Evolutionary conservation across 2,888 invertebrate genomes (phyloP).

Genomic region (Deilephila porcellus): DNA sequence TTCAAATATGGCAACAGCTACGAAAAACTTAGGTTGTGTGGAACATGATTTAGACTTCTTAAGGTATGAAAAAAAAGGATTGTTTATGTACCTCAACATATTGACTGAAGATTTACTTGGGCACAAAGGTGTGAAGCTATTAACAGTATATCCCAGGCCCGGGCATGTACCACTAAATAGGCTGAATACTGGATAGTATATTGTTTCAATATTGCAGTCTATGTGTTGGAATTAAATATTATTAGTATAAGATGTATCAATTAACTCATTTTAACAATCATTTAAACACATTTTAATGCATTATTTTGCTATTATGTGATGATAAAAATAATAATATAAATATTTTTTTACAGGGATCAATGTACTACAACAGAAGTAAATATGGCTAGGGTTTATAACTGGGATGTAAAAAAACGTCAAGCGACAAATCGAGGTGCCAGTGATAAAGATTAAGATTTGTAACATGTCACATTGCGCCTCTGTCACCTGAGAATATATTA

Average conservation of each 20-base stretch:
- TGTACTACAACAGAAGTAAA: slow-evolving; percentile 99
- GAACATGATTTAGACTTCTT: slow-evolving; percentile 97
- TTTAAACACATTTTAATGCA: background rate
- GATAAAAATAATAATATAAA: background rate
- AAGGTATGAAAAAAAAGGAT: slow-evolving; percentile 76
- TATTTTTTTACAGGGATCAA: slow-evolving; percentile 91
- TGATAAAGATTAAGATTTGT: slow-evolving; percentile 46
- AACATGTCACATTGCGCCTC: background rate
- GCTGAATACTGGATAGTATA: too few species aligned
- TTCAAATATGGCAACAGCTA: slow-evolving; percentile 93
- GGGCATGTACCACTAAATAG: too few species aligned
- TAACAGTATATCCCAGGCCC: too few species aligned
- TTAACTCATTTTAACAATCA: background rate
- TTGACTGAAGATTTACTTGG: too few species aligned
- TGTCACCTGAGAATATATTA: background rate
- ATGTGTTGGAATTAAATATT: too few species aligned
- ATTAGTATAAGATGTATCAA: too few species aligned
- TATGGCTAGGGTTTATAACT: slow-evolving; percentile 99
- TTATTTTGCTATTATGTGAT: background rate
- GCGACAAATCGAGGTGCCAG: slow-evolving; percentile 84
- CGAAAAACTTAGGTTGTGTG: slow-evolving; percentile 92
- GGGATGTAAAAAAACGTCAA: slow-evolving; percentile 97
- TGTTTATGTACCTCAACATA: too few species aligned
- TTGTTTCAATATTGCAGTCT: too few species aligned
- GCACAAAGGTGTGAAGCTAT: too few species aligned